Base-by-base conservation (phyloP, 2,888 invertebrate genomes). In the Macrophya alboannulata region DNA sequence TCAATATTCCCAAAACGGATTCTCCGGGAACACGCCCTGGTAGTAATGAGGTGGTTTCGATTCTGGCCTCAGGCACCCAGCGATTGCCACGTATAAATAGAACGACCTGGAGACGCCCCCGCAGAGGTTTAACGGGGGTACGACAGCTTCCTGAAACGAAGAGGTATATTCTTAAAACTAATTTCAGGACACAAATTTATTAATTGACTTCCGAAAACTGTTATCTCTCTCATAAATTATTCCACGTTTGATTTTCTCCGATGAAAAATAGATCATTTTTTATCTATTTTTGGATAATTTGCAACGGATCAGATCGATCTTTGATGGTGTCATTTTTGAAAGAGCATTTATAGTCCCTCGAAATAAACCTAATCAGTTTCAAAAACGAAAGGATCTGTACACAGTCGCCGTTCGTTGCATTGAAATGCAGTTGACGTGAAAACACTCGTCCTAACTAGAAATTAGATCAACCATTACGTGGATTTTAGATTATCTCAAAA, bases 1-100 rank as follows among this genome's bases (percentile, higher is more conserved):
- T 91, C 93, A 92, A 93, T 93, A 92, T 93, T 93, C 92, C 91
- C 92, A 93, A 93, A 93, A 93, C 93, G 93, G 93, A 93, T 93
- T 93, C 93, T 92, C 90, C 90, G 87, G 87, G 86, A 90, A 76
- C 90, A 90, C 90, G 87, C 90, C 90, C 87, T 68, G 85, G 76
- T 84, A 89, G 92, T 93, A 93, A 93, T 93, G 93, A 93, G 93
- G 92, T 92, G 92, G 93, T 93, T 93, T 93, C 93, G 93, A 93
- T 93, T 93, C 93, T 89, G 90, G 91, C 93, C 93, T 90, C 91
- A 88, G 90, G 93, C 91, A 89, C 87, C 81, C 71, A 8, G 81
- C 77, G 85, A 37, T 77, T 65, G 76, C 65, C 48, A 62, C 81
- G 59, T 81, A 71, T 83, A 83, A 40, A 62, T 83, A 83, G 40